phyloP scores from a whole-genome alignment of 2,113 vertebrate genomes.

The Zosterops borbonicus region DNA sequence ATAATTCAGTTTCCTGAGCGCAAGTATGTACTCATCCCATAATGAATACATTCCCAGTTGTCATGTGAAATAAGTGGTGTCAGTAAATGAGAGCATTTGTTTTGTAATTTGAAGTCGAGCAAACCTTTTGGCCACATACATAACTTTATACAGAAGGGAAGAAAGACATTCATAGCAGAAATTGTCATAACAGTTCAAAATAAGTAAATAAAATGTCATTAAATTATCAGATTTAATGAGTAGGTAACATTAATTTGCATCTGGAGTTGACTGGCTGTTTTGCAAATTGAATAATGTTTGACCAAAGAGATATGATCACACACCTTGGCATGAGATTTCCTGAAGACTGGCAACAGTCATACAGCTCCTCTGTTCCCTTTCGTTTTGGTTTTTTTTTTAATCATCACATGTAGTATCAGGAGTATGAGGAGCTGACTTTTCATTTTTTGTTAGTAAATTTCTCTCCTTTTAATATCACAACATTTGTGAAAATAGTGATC shows the following conservation, averaged over 20 bases:
- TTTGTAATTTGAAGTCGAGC: not conserved
- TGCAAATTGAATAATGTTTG: not conserved
- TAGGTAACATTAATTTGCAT: not conserved
- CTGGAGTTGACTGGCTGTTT: not conserved
- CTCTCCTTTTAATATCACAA: not conserved
- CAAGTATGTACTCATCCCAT: not conserved
- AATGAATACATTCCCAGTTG: not conserved
- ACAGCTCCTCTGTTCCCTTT: not conserved
- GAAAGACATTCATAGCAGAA: not conserved
- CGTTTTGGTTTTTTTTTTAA: not conserved
- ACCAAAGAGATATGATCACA: not conserved
- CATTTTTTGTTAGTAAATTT: not conserved
- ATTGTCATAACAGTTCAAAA: not conserved
- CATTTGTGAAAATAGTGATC: not conserved
- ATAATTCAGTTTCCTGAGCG: not conserved
- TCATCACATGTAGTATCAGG: not conserved
- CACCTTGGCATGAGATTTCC: not conserved
- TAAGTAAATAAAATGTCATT: not conserved
- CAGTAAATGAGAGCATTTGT: not conserved
- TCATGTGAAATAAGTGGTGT: not conserved
- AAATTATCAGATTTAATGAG: not conserved
- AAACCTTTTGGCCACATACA: rapidly evolving
- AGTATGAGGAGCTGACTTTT: not conserved
- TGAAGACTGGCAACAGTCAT: not conserved
- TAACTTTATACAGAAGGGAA: not conserved